Evolutionary conservation across 1,140 invertebrate species (phyloP).

Genomic region (Pseudomyrmex gracilis): DNA sequence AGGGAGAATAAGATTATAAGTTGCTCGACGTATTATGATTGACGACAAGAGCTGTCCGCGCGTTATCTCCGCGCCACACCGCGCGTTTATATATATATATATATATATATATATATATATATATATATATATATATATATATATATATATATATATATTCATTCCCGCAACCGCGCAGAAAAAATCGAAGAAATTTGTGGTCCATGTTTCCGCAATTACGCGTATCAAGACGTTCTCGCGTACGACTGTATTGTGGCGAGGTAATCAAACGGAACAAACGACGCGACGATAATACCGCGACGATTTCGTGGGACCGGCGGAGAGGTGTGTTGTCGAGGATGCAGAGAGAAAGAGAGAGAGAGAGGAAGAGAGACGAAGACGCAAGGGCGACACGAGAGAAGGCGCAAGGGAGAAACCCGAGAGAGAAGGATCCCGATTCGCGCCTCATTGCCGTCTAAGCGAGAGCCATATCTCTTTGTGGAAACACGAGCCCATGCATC

Average conservation of each 20-base stretch:
- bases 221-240: constrained; percentile 40
- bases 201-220: constrained; percentile 42
- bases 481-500: constrained; percentile 78
- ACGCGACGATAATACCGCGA: constrained; percentile 51
- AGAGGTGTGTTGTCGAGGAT: background rate
- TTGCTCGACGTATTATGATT: constrained; percentile 60
- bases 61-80: background rate
- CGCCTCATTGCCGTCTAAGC: constrained; percentile 76
- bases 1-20: constrained; percentile 61
- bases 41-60: constrained; percentile 40
- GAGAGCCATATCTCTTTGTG: constrained; percentile 77
- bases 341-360: constrained; percentile 6
- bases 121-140: too few relatives aligned
- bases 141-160: background rate
- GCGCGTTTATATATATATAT: too few relatives aligned
- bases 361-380: background rate
- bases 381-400: background rate
- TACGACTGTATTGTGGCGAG: constrained; percentile 56
- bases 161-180: constrained; percentile 2
- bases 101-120: too few relatives aligned
- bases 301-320: constrained; percentile 16
- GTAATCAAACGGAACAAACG: constrained; percentile 70
- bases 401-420: background rate
- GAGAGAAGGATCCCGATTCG: constrained; percentile 66
- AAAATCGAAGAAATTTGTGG: constrained; percentile 24